Evolutionary conservation across 2,797 vertebrate species (phyloP), one percentile per base, ranked within the genome.

Genomic region (Galago senegalensis): DNA sequence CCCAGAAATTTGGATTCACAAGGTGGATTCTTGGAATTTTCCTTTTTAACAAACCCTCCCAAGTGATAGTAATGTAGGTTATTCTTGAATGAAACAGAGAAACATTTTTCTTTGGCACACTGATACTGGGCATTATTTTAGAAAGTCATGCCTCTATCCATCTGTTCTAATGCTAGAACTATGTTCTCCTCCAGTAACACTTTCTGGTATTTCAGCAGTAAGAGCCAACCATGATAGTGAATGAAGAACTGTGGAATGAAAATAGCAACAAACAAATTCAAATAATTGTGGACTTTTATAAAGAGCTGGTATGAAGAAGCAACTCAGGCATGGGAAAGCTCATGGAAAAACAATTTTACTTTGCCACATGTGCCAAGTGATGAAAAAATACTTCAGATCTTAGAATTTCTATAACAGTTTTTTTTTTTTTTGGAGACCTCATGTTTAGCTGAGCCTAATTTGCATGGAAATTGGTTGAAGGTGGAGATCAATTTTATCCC

Each of bases 401-500:
- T 20, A 34, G 58, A 77, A 87, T 61, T 96, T 93, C 53, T 86
- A 46, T 34, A 82, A 43, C 14, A 91, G 8, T 85, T 37, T 85
- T 31, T 72, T 43, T 43, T 43, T 43, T 31, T 72, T 43, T 43
- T 43, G 5, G 9, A 90, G 73, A 43, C 49, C 94, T 77, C 20
- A 34, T 89, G 70, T 89, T 84, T 92, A 94, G 53, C 58, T 27
- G 93, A 96, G 61, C 34, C 65, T 95, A 85, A 95, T 93, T 96
- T 94, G 7, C 76, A 90, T 95, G 67, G 93, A 79, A 81, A 94
- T 95, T 97, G 46, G 65, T 92, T 94, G 79, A 91, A 93, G 69
- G 49, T 89, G 3, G 14, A 94, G 43, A 93, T 89, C 31, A 89
- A 46, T 94, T 93, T 94, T 93, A 27, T 77, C 34, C 91, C n/a